Conservation (phyloP, 2,888 invertebrate species). For the Drosophila atripex region DNA sequence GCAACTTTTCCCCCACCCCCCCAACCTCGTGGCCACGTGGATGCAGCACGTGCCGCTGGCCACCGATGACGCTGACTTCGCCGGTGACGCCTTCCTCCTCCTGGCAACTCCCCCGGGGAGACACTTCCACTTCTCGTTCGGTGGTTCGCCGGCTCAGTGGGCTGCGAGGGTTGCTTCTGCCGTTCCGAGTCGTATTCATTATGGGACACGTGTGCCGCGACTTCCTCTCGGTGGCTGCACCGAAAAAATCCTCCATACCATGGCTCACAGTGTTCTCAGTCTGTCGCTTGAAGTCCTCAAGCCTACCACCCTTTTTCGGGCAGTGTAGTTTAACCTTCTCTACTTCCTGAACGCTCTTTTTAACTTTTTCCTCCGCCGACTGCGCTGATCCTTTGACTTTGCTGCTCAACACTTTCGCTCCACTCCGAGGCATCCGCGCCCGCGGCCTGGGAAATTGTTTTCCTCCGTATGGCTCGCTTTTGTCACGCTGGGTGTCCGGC, state of each 20-base stretch:
- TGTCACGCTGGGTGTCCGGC: constrained; percentile 62
- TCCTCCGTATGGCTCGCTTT: constrained; percentile 64
- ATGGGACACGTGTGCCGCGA: constrained; percentile 62
- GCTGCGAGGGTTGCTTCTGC: constrained; percentile 8
- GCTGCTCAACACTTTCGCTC: constrained; percentile 78
- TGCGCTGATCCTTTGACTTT: constrained; percentile 81
- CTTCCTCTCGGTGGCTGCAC: constrained; percentile 31
- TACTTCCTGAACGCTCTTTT: constrained; percentile 20
- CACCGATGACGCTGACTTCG: constrained; percentile 60
- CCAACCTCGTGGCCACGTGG: constrained; percentile 76
- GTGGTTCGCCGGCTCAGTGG: constrained; percentile 5
- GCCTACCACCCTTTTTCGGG: no score
- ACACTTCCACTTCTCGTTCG: constrained; percentile 37
- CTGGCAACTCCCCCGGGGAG: constrained; percentile 61
- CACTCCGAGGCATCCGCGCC: constrained; percentile 16
- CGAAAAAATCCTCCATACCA: constrained; percentile 3
- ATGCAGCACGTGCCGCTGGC: constrained; percentile 57
- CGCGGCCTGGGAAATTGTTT: constrained; percentile 78
- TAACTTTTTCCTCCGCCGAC: constrained; percentile 42
- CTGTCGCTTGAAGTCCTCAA: no score
- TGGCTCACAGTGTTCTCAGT: no score
- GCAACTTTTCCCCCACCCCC: constrained; percentile 42
- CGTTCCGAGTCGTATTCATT: constrained; percentile 68
- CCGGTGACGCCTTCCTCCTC: constrained; percentile 36
- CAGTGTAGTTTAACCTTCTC: not conserved